phyloP scores from a whole-genome alignment of 30 jellyfish, hydroid and myxozoan genomes.

The Cassiopea xamachana region DNA sequence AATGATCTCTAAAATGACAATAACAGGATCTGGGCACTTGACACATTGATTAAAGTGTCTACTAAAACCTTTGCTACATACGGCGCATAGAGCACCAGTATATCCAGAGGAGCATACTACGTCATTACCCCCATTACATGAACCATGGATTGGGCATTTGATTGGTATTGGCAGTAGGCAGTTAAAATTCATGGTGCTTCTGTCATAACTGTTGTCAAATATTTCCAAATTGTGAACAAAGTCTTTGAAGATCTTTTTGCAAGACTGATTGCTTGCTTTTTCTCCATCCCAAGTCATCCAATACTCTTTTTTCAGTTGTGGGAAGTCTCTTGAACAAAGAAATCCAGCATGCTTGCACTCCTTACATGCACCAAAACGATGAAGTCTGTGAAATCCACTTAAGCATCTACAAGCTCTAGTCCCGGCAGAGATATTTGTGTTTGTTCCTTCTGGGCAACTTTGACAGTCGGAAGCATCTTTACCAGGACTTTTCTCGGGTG shows the following conservation, averaged over 20 bases:
- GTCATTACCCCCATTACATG: slow-evolving; percentile 66
- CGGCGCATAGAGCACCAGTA: slow-evolving; percentile 70
- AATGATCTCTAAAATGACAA: slow-evolving; percentile 30
- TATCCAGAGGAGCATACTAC: slow-evolving; percentile 41
- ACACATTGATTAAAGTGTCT: slow-evolving; percentile 49
- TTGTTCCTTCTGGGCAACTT: slow-evolving; percentile 65
- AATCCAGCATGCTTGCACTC: slow-evolving; percentile 35
- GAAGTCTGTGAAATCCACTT: slow-evolving; percentile 8
- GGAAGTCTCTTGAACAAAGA: slow-evolving; percentile 39
- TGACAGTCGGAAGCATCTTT: slow-evolving; percentile 33
- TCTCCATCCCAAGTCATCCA: slow-evolving; percentile 49
- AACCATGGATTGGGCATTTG: slow-evolving; percentile 47
- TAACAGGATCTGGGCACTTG: slow-evolving; percentile 27
- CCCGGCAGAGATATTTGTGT: slow-evolving; percentile 33
- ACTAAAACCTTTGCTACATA: slow-evolving; percentile 34
- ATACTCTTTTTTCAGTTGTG: slow-evolving; percentile 25
- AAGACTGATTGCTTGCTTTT: neutral
- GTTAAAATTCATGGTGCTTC: slow-evolving; percentile 2
- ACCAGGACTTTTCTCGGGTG: slow-evolving; percentile 44
- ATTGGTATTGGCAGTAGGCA: slow-evolving; percentile 42
- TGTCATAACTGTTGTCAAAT: slow-evolving; percentile 11
- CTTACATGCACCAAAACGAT: slow-evolving; percentile 56
- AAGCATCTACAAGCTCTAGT: slow-evolving; percentile 57
- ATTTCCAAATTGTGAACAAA: slow-evolving; percentile 37
- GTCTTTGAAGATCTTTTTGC: neutral